Conservation (phyloP, 2,797 vertebrate genomes). For the Xenopus petersii region DNA sequence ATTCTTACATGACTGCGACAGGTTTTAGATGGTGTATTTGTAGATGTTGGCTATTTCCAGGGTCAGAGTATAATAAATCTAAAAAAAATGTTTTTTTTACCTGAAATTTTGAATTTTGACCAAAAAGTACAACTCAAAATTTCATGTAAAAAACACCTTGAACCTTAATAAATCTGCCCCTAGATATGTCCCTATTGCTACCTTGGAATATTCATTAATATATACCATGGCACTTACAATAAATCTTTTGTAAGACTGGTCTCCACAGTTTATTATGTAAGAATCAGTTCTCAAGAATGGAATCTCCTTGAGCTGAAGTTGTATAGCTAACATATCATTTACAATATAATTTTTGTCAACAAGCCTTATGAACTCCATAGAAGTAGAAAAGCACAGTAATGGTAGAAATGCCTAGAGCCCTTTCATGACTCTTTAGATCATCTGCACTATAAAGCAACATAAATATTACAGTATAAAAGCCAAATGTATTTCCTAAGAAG, state of each 20-base stretch:
- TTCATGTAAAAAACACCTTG: too few species aligned
- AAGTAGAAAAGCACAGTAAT: slow-evolving; percentile 10
- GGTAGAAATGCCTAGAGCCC: slow-evolving; percentile 1
- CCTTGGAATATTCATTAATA: background rate
- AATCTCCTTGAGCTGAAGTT: slow-evolving; percentile 23
- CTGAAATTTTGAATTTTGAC: too few species aligned
- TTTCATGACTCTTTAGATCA: background rate
- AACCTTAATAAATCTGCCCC: too few species aligned
- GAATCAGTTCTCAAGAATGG: slow-evolving; percentile 14
- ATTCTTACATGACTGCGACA: too few species aligned
- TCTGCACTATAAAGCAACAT: background rate
- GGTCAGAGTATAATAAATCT: too few species aligned
- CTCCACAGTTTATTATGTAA: slow-evolving; percentile 33
- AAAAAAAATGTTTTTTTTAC: too few species aligned
- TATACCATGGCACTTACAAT: background rate
- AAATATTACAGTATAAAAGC: slow-evolving; percentile 2
- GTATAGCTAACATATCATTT: slow-evolving; percentile 22
- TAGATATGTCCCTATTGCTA: background rate
- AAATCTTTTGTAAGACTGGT: slow-evolving; percentile 9
- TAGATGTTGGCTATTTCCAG: too few species aligned
- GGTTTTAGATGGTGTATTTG: too few species aligned
- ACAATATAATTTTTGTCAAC: slow-evolving; percentile 21
- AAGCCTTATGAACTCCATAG: slow-evolving; percentile 13
- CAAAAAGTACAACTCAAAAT: too few species aligned
- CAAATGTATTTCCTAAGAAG: background rate